Evolutionary conservation across 2,888 invertebrate species (phyloP), one percentile per base, ranked within the genome.

Genomic region (Orthonychiurus folsomi): DNA sequence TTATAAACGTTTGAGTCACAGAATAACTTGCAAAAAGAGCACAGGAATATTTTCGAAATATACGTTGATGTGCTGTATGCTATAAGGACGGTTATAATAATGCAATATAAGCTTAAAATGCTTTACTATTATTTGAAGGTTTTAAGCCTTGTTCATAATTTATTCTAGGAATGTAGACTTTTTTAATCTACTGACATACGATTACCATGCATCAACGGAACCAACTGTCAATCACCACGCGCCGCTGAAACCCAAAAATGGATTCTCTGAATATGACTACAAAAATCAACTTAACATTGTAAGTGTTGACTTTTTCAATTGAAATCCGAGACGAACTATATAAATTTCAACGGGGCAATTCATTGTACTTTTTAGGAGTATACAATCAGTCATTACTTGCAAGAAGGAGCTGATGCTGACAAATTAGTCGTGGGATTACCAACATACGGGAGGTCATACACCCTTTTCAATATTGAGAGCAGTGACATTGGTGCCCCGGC

Each of bases 171-270:
- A 92, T 77, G 79, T 93, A 72, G 93, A 93, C 79, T 93, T 93
- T 84, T 87, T 93, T 82, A 93, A 93, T 79, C 82, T 93, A 66
- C 79, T 93, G 28, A 87, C 90, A 2, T 93, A 93, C 78, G 93
- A 93, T 77, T 93, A 93, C 77, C 93, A 93, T 78, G 91, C 91
- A 0, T 89, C 93, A 0, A 90, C 87, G 76, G 93, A 93, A 75
- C 90, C 92, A 0, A 85, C 89, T 0, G 91, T 89, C 3, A 91
- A 93, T 78, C 93, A 93, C 76, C 93, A 93, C 78, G 86, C 93
- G 0, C 91, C 93, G 0, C 81, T 93, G 9, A 89, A 84, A 76
- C 84, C 90, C 2, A 89, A 89, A 74, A 75, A 75, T 50, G 91
- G 89, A 73, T 85, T 86, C 61, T 86, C 85, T 65, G 91, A 91